Evolutionary conservation across 2,797 vertebrate genomes (phyloP), one percentile per base, ranked within the genome.

Genomic region (Cryptoblepharus egeriae): DNA sequence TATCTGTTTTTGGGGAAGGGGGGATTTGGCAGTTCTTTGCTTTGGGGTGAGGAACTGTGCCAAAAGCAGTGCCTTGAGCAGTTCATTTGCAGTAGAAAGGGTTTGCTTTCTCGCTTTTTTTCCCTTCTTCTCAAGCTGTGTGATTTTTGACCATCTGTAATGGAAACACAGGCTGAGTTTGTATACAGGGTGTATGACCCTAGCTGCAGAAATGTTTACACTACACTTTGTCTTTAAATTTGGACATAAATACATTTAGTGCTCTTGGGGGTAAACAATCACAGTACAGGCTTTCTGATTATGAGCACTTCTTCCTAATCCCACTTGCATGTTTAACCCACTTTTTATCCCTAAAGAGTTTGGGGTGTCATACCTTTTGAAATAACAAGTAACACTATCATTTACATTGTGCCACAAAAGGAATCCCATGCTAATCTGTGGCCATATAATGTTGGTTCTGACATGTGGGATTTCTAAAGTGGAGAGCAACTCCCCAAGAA

Each of bases 1-100:
- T 93, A 90, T 92, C 92, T 92, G 86, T 92, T 7, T 67, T 22
- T 7, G 65, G 65, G 13, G 89, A 1, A 83, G 89, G 82, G 42
- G 79, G 88, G 85, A 35, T 90, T 92, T 91, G 91, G 88, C 89
- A 92, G 75, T 85, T 92, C 76, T 70, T 63, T 85, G 57, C 84
- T 89, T 73, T 64, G 2, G 84, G 84, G 80, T 92, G 88, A 86
- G 80, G 88, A 71, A 72, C n/a, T 52, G 84, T 82, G 91, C 90
- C 86, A 89, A 87, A 93, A 87, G 60, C 85, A 88, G 89, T 89
- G 71, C 77, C 89, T 10, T 61, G 87, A 63, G 82, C 87, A 61
- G 67, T 88, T 83, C 85, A 16, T 79, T 88, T 89, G 81, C 90
- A 83, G 85, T 81, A 77, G 87, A 79, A 77, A 37, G 89, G 80